Evolutionary conservation across 2,888 invertebrate genomes (phyloP), one percentile per base, ranked within the genome.

Genomic region (Cepaea hortensis): DNA sequence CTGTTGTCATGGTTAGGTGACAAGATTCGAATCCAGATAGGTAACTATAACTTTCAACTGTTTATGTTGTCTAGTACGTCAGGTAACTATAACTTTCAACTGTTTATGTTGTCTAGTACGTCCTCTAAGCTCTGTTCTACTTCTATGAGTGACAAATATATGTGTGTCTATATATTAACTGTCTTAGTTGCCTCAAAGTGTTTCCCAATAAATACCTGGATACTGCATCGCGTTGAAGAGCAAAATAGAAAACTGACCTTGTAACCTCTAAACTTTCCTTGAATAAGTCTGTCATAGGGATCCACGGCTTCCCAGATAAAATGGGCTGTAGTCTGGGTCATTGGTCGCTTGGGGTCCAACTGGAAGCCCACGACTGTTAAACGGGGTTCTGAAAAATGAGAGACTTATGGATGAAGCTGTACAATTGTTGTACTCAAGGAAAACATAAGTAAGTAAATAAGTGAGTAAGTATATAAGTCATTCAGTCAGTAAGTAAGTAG

Each of bases 291-390:
- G 50, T 90, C 91, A 4, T 91, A 87, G 3, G 91, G 91, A 83
- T 93, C 92, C 13, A 93, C 91, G n/a, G 92, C 91, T 86, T 93
- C 93, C 93, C 93, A 93, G 61, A 92, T 91, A 87, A 93, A 92
- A 83, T 92, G 91, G 48, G 92, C 92, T 77, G 89, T 90, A 80
- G 91, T 91, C 6, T 92, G 89, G 79, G 91, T 89, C 15, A 92
- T 88, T 3, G 88, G 89, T 70, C 92, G 89, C 13, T 88, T 90
- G 6, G 91, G 90, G 85, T 93, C 92, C 81, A 92, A 83, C 5
- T 91, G 90, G 87, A 93, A 92, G 87, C 92, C 92, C 81, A 90
- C 91, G 3, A 92, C 92, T 55, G 90, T 87, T n/a, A 92, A 90
- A n/a, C 88, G 65, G 0, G 93, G 93, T 77, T 91, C 93, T 93